These are phyloP conservation scores for Pelobates cultripes DNA, from an alignment of 2,797 vertebrate genomes.

Conservation along the genomic window DNA sequence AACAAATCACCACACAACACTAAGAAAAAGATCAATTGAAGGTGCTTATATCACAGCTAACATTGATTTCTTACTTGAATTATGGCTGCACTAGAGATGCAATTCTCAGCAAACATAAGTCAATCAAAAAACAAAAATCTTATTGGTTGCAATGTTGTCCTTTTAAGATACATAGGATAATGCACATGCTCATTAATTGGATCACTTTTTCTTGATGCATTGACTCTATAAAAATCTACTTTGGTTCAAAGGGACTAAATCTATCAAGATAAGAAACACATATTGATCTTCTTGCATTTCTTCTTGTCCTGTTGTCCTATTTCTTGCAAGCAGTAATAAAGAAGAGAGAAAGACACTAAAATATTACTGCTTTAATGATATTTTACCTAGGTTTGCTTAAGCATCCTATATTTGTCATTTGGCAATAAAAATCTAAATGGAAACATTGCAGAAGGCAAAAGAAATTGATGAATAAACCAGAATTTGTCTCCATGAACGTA, in stretches of 20 bases:
- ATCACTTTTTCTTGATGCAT: constrained; percentile 1
- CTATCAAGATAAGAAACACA: neutral
- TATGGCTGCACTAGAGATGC: neutral
- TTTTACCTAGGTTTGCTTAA: neutral
- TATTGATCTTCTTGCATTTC: neutral
- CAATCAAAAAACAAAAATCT: neutral
- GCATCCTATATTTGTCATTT: neutral
- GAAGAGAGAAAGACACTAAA: neutral
- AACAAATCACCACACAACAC: neutral
- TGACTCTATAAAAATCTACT: neutral
- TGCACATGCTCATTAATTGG: neutral
- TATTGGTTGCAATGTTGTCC: neutral
- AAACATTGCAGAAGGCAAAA: neutral
- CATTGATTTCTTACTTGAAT: constrained; percentile 1
- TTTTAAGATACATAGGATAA: neutral
- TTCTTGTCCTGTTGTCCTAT: neutral
- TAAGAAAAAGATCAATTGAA: neutral
- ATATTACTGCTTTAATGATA: neutral
- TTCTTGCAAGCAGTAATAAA: neutral
- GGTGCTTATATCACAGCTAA: neutral
- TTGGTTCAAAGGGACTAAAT: neutral
- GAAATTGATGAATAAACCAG: neutral
- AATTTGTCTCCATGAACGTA: neutral
- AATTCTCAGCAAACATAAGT: neutral
- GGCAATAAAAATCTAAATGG: neutral